Evolutionary conservation across 1,140 invertebrate species (phyloP), one percentile per base, ranked within the genome.

Genomic region (Steinernema khuongi): DNA sequence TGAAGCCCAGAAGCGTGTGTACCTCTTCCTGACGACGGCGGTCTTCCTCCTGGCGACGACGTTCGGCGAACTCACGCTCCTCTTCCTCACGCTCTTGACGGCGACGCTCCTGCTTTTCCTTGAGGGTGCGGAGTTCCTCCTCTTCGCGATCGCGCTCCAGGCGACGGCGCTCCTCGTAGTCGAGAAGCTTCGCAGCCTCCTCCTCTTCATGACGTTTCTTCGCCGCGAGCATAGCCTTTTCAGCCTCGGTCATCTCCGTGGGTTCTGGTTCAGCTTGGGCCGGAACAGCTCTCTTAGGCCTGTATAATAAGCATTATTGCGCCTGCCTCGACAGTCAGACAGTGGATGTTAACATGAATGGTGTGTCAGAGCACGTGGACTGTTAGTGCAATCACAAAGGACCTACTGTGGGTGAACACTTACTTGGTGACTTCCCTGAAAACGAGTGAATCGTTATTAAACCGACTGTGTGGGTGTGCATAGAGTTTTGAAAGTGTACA

Each of bases 151-250:
- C 78, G n/a, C 70, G 71, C 71, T 84, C 83, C 31, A 79, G 73
- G 33, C 73, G 66, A 60, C 83, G 78, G 19, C 78, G 77, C 67
- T 83, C 74, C 70, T 84, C 83, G 76, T 83, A 85, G 66, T 81
- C 82, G 28, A 74, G 75, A 41, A 84, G 75, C 69, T 83, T 81
- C 30, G 80, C 82, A 41, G 74, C 82, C 60, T 84, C 83, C 70
- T 84, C 83, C 43, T 84, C 82, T 41, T 84, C 83, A 69, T 84
- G 83, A 26, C 83, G 76, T 71, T 84, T 84, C 74, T 84, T 85
- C 31, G 83, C 83, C n/a, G 82, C 83, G 7, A 74, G 70, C 79
- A 80, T 80, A 30, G 78, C 78, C 43, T 70, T 70, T 70, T 81
- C 81, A 44, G 80, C 80, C 66, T 81, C 80, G 72, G 80, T 81